Evolutionary conservation across 1,140 invertebrate genomes (phyloP), one percentile per base, ranked within the genome.

Genomic region (Drosophila chauvacae): DNA sequence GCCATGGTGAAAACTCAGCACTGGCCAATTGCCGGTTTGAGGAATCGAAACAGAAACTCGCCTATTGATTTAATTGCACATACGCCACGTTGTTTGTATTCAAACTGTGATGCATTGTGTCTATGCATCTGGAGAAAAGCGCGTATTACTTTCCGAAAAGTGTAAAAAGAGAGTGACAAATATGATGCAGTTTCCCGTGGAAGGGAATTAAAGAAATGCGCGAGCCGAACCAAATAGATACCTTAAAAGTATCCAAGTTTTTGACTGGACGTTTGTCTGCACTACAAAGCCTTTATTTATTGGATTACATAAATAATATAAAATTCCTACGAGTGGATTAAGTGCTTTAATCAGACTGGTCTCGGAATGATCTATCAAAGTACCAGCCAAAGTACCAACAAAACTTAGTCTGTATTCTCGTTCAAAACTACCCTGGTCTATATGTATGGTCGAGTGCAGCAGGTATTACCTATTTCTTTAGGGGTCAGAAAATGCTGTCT

Each of bases 41-140:
- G 13, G 20, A 48, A 33, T 51, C 7, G 14, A 47, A 60, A 60
- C 18, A 14, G 14, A 23, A 50, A n/a, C 18, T 30, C 18, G 13
- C 41, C 3, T 18, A 28, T 35, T 13, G 7, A 35, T 26, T 35
- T 45, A 10, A 63, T 69, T 41, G 33, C 16, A n/a, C 47, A 69
- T 69, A 68, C 58, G 58, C 58, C 37, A 16, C 30, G 39, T 64
- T 69, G 4, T 20, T 20, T 9, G 9, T 18, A 20, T 14, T 20
- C 7, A 53, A 20, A 14, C 18, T 14, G 13, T 13, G n/a, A 20
- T n/a, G n/a, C n/a, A n/a, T 20, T 11, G 4, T 28, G 9, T n/a
- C 26, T n/a, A 28, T 28, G 4, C 9, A 30, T 18, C 2, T n/a
- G 10, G 7, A 6, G 5, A 33, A 51, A 33, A 18, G 5, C 10